Conservation (phyloP, 2,888 invertebrate genomes). For the Hyposoter dolosus region DNA sequence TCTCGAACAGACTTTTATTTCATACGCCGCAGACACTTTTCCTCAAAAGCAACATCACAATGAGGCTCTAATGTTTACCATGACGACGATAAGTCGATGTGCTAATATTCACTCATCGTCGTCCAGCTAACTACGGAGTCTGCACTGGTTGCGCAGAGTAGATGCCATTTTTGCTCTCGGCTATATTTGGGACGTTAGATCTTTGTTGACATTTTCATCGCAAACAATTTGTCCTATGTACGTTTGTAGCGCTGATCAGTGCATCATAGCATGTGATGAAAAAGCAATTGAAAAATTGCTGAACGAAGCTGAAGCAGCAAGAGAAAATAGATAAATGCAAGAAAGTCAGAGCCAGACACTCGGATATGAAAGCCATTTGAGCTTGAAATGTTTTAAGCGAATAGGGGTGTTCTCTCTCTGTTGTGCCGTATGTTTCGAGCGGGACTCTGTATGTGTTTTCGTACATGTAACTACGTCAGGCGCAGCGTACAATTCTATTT, state of each 20-base stretch:
- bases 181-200: background rate
- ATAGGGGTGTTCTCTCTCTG: constrained; percentile 1
- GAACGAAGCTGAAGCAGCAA: constrained; percentile 29
- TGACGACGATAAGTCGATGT: constrained; percentile 52
- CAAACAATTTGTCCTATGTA: background rate
- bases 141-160: background rate
- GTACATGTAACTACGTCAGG: constrained; percentile 46
- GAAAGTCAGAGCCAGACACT: constrained; percentile 43
- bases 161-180: background rate
- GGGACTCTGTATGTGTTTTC: constrained; percentile 2
- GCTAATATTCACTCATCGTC: constrained; percentile 51
- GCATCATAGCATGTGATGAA: background rate
- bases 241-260: background rate
- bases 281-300: constrained; percentile 30
- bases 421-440: background rate
- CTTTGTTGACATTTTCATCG: constrained; percentile 9
- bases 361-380: constrained; percentile 49
- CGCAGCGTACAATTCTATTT: constrained; percentile 69
- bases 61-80: constrained; percentile 50
- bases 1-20: constrained; percentile 8
- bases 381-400: constrained; percentile 20
- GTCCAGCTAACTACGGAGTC: constrained; percentile 3
- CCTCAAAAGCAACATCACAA: constrained; percentile 41
- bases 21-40: background rate
- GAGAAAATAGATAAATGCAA: constrained; percentile 22